Conservation (phyloP, 2,797 vertebrate genomes). For the Periophthalmus magnuspinnatus region DNA sequence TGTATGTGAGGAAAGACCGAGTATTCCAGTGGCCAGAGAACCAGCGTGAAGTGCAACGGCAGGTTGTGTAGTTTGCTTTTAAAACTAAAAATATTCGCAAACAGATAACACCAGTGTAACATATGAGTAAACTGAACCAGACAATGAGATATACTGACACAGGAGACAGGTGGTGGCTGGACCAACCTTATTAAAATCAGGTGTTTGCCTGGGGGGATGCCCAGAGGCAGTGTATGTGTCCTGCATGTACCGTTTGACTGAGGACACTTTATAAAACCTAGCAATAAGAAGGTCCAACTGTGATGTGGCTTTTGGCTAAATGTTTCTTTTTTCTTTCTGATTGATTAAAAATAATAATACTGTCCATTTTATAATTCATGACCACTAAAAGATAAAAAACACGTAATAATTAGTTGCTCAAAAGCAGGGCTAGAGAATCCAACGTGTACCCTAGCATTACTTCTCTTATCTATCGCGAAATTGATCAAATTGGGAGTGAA, state of each 20-base stretch:
- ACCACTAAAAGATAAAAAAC: background rate
- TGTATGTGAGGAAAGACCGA: no score
- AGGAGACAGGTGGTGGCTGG: no score
- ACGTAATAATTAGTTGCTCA: background rate
- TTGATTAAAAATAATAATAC: background rate
- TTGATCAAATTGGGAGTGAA: background rate
- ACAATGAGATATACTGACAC: background rate
- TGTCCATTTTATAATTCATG: background rate
- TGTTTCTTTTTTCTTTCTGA: no score
- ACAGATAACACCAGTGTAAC: no score
- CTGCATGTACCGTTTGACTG: no score
- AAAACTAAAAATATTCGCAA: no score
- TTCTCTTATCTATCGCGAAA: background rate
- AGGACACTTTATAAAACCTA: no score
- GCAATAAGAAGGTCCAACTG: no score
- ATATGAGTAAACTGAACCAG: background rate
- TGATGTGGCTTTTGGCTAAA: no score
- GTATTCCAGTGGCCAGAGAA: no score
- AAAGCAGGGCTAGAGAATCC: background rate
- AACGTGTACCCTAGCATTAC: background rate
- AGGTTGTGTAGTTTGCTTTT: no score
- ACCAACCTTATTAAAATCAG: background rate
- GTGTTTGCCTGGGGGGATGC: background rate
- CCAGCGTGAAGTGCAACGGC: no score
- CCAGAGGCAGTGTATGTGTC: background rate